Percentiles rank a stretch among this genome's conserved stretches.
Conservation (phyloP, 1,140 invertebrate species). For the Sycobia sp. region DNA sequence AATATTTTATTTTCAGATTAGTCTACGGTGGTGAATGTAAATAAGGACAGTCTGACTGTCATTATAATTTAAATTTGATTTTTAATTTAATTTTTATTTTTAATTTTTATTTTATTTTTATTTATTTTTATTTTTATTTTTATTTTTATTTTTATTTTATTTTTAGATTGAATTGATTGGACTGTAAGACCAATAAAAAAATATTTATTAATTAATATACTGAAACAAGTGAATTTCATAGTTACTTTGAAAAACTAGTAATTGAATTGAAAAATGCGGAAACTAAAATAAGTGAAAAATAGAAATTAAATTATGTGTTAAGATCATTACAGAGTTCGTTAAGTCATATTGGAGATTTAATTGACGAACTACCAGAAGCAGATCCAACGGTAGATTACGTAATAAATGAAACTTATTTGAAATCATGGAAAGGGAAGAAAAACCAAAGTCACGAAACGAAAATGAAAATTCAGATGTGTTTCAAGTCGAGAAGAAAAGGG, state of each 20-base stretch:
- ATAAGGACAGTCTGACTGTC: too few relatives aligned
- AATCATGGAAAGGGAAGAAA: neutral
- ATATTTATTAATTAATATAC: too few relatives aligned
- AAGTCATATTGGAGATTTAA: constrained; percentile 17
- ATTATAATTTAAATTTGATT: too few relatives aligned
- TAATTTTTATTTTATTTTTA: too few relatives aligned
- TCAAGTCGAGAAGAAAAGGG: neutral
- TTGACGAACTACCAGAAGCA: neutral
- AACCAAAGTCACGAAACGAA: neutral
- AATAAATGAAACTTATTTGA: constrained; percentile 3
- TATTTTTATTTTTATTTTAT: too few relatives aligned
- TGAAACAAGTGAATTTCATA: constrained; percentile 1
- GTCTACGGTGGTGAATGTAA: too few relatives aligned
- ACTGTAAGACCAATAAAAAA: too few relatives aligned
- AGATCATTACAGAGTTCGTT: constrained; percentile 11
- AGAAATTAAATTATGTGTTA: constrained; percentile 27
- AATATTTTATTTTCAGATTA: too few relatives aligned
- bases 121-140: too few relatives aligned
- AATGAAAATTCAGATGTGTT: neutral
- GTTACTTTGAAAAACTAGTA: too few relatives aligned
- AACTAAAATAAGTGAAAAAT: constrained; percentile 8
- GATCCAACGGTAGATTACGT: constrained; percentile 2
- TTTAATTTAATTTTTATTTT: too few relatives aligned
- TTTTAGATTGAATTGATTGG: too few relatives aligned
- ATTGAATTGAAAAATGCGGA: constrained; percentile 24